Base-by-base conservation (phyloP, 2,888 invertebrate species). In the Pachycephus smyrnensis region DNA sequence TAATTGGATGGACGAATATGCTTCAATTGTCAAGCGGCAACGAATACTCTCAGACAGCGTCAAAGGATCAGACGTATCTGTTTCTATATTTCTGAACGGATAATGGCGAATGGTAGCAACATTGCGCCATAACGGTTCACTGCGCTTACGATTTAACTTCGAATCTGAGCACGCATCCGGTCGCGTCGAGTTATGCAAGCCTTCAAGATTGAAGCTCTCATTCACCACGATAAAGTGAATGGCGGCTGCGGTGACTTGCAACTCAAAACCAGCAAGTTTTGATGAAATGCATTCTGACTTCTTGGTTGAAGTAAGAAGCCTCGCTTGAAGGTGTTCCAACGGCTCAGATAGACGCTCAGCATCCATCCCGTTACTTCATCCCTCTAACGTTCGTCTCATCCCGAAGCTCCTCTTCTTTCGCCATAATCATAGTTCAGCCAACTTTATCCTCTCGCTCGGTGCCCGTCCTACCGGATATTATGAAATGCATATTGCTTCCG, bases 241-340 rank as follows among this genome's bases (percentile, higher is more conserved):
- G 15, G 36, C 36, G 37, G 71, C 69, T 30, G n/a, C 76, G 73
- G 69, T 77, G 73, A 75, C 76, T 37, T 55, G 77, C 73, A 80
- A 75, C 75, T 81, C 78, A 75, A 79, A 84, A 85, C 82, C 84
- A 83, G 76, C 85, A 87, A 88, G 83, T 86, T 87, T 88, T 85
- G 87, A 88, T 88, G 87, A 88, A 88, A 88, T 84, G 84, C 84
- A 84, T 82, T 82, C 80, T 69, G 71, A 32, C 71, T 77, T 36
- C 78, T 32, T 73, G 69, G 77, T 15, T 69, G 37, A 35, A 73
- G 73, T 76, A 74, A 83, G 81, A 76, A 81, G 69, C 80, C 82
- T 80, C 79, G 79, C 76, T 76, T 73, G 76, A 80, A 79, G 76
- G 78, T 80, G 77, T 23, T 79, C 73, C 40, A n/a, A 55, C 74